Base-by-base conservation (phyloP, 2,888 invertebrate genomes). In the Epirrhoe alternata region DNA sequence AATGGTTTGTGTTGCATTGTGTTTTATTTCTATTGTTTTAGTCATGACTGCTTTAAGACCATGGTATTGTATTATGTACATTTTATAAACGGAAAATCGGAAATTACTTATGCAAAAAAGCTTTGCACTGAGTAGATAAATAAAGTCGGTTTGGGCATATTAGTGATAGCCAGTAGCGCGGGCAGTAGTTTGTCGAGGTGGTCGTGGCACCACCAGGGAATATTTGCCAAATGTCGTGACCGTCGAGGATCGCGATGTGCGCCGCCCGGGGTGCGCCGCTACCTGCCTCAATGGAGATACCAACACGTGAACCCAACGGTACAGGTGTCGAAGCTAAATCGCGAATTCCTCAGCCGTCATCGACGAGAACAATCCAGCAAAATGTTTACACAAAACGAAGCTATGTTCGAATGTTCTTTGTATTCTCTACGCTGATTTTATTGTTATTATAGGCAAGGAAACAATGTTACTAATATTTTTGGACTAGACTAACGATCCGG, bases 151-250 rank as follows among this genome's bases (percentile, higher is more conserved):
- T 35, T 53, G 33, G 30, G 31, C 16, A 50, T 87, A 47, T 47
- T 16, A 86, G 84, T 87, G 87, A 88, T 86, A 86, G 84, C 85
- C 85, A 89, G 88, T 86, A 88, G 89, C 89, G 6, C 1, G 33
- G 78, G 83, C 42, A 24, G 56, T 45, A 63, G 45, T 35, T 47
- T 59, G 42, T 24, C 83, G 80, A 80, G 80, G 79, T 80, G 78
- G 78, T 24, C 24, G 24, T 82, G 85, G 86, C 77, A 85, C 86
- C 86, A 87, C 86, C 83, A 85, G 85, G 83, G 86, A 91, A 92
- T 91, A 90, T 91, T 92, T 88, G 90, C 92, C 89, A 90, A 90
- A 88, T 86, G 92, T 93, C 92, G 92, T 93, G 92, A 93, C 92
- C 86, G 87, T 81, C 87, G 87, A 87, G 82, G 89, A 92, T 92